Conservation (phyloP, 2,113 vertebrate genomes). For the Engraulis encrasicolus region DNA sequence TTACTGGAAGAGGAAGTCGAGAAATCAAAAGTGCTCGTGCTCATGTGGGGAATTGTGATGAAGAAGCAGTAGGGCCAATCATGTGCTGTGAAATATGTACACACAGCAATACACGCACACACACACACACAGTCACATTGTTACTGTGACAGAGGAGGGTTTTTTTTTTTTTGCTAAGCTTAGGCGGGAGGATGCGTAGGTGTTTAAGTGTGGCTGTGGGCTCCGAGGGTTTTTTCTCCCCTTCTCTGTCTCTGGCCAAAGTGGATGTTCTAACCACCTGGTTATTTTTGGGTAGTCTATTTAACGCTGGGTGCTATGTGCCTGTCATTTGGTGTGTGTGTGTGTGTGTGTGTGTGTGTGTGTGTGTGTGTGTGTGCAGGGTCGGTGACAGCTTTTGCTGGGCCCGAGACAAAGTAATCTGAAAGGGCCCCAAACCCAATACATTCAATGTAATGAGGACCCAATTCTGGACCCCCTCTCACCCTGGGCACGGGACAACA, state of each 20-base stretch:
- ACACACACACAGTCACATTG: neutral
- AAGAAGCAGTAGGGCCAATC: neutral
- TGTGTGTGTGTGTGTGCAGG: too few species aligned
- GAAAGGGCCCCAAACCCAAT: too few species aligned
- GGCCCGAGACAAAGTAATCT: too few species aligned
- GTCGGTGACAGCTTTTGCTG: too few species aligned
- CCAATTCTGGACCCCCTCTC: too few species aligned
- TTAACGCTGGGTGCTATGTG: neutral
- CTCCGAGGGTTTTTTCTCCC: neutral
- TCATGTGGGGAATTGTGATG: neutral
- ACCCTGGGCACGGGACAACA: too few species aligned
- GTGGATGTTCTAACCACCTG: neutral
- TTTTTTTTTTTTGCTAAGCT: neutral
- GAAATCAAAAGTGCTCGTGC: neutral
- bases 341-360: neutral
- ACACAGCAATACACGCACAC: too few species aligned
- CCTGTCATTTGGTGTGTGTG: neutral
- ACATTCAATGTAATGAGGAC: too few species aligned
- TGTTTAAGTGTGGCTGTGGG: neutral
- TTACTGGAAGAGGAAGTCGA: conserved; percentile 45
- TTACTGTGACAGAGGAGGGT: neutral
- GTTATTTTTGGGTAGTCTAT: conserved; percentile 13
- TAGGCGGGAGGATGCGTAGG: neutral
- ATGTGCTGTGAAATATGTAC: neutral
- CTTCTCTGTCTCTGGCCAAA: neutral